Conservation (phyloP, 2,888 invertebrate genomes). For the Ochlodes sylvanus region DNA sequence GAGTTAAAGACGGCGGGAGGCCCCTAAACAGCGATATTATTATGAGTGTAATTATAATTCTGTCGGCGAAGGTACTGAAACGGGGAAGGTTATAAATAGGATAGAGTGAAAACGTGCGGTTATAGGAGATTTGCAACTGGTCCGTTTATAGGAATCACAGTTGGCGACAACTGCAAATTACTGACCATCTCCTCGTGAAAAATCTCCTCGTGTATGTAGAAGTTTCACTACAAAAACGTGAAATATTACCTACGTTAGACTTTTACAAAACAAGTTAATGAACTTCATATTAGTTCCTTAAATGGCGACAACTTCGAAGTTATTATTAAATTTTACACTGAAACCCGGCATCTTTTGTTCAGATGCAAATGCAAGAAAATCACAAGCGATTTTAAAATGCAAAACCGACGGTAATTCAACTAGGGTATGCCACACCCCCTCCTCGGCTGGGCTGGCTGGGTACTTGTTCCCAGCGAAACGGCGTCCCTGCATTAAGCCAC, state of each 20-base stretch:
- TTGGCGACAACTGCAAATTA: too few species aligned
- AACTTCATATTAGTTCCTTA: too few species aligned
- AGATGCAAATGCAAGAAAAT: not conserved
- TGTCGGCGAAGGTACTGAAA: not conserved
- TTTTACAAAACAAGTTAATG: too few species aligned
- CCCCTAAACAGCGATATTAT: slow-evolving; percentile 28
- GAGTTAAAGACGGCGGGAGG: slow-evolving; percentile 17
- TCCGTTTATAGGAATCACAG: not conserved
- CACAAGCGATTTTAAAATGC: not conserved
- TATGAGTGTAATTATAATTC: slow-evolving; percentile 22
- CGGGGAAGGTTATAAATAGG: slow-evolving; percentile 3
- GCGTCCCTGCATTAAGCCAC: slow-evolving; percentile 47
- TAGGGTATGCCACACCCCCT: not conserved
- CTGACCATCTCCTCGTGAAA: too few species aligned
- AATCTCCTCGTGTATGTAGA: too few species aligned
- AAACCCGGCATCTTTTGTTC: not conserved
- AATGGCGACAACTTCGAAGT: too few species aligned
- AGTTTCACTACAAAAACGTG: too few species aligned
- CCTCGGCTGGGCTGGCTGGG: not conserved
- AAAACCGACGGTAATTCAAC: not conserved
- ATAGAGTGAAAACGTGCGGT: not conserved
- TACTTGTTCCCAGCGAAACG: slow-evolving; percentile 40
- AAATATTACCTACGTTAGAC: too few species aligned
- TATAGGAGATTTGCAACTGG: not conserved
- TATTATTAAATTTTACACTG: too few species aligned